Evolutionary conservation across 1,140 invertebrate genomes (phyloP).

Genomic region (Metaphire vulgaris): DNA sequence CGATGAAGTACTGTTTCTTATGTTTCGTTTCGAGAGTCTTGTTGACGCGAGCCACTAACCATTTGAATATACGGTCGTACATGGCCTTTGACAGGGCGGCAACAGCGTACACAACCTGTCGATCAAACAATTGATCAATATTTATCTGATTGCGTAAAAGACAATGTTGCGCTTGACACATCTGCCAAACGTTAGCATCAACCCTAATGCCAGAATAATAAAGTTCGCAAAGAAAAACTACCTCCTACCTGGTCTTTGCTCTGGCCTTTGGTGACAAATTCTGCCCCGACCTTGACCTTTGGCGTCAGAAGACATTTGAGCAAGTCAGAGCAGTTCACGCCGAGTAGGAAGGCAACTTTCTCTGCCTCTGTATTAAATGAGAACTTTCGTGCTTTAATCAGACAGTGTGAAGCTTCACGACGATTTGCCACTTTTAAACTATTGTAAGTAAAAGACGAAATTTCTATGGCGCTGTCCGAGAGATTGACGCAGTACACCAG

Average conservation of each 20-base stretch:
- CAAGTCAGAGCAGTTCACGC: slow-evolving; percentile 58
- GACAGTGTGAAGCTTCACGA: too few relatives aligned
- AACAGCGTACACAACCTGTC: slow-evolving; percentile 86
- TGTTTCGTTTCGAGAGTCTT: slow-evolving; percentile 94
- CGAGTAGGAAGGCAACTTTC: slow-evolving; percentile 80
- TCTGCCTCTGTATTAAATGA: slow-evolving; percentile 75
- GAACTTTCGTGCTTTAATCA: too few relatives aligned
- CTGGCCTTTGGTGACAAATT: slow-evolving; percentile 97
- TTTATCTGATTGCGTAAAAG: neutral
- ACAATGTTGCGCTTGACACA: neutral
- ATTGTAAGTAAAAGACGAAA: too few relatives aligned
- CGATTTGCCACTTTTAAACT: too few relatives aligned
- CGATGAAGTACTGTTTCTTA: slow-evolving; percentile 94
- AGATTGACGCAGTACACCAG: too few relatives aligned
- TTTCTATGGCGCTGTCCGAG: too few relatives aligned
- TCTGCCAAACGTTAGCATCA: neutral
- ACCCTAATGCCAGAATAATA: too few relatives aligned
- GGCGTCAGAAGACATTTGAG: slow-evolving; percentile 59
- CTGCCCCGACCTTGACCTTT: slow-evolving; percentile 67
- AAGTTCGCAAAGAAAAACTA: too few relatives aligned
- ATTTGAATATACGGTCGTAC: too few relatives aligned
- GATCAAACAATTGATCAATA: too few relatives aligned
- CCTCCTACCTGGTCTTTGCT: slow-evolving; percentile 81
- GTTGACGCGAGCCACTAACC: too few relatives aligned
- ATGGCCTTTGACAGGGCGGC: slow-evolving; percentile 98